Evolutionary conservation across 2,113 vertebrate species (phyloP).

Genomic region (Geothlypis trichas): DNA sequence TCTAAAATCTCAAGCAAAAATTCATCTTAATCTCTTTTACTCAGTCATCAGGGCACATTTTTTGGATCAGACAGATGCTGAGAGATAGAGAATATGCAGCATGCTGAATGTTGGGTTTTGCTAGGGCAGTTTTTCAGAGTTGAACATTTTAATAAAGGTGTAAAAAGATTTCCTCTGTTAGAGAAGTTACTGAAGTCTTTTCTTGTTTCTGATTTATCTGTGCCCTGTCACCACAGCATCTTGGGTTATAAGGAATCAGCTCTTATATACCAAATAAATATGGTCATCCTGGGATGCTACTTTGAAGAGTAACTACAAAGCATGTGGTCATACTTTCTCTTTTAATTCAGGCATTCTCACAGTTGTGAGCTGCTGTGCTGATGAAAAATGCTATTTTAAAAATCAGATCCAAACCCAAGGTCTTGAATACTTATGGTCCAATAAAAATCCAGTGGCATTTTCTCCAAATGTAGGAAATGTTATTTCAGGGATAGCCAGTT

Average conservation of each 20-base stretch:
- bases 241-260: neutral
- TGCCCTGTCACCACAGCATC: neutral
- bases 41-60: neutral
- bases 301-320: neutral
- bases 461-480: neutral
- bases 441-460: neutral
- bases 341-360: neutral
- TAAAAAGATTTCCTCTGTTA: neutral
- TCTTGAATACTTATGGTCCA: neutral
- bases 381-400: neutral
- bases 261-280: neutral
- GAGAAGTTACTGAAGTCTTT: neutral
- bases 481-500: neutral
- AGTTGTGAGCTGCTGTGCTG: neutral
- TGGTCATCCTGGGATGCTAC: neutral
- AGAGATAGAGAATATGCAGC: neutral
- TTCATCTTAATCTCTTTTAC: neutral
- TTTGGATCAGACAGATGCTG: neutral
- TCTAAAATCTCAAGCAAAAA: conserved; percentile 1
- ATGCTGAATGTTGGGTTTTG: neutral
- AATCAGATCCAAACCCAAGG: neutral
- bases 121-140: neutral
- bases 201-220: neutral
- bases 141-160: neutral
- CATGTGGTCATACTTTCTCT: neutral